Evolutionary conservation across 2,113 vertebrate genomes (phyloP).

Genomic region (Chrysochloris asiatica): DNA sequence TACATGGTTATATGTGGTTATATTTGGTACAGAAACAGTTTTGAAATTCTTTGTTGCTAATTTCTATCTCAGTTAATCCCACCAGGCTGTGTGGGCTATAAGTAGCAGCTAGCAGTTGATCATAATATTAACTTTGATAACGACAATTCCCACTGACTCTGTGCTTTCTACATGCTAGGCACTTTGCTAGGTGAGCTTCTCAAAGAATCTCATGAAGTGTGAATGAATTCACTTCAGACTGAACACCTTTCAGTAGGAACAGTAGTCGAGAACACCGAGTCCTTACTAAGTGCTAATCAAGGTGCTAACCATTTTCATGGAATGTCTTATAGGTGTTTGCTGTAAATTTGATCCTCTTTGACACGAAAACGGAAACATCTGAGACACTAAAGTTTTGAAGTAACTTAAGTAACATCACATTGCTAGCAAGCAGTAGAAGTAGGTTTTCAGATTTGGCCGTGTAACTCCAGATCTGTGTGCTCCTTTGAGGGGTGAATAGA

Average conservation of each 20-base stretch:
- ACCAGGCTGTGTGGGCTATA: not conserved
- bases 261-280: not conserved
- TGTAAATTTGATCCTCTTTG: not conserved
- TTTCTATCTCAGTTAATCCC: not conserved
- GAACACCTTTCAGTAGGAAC: not conserved
- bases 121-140: not conserved
- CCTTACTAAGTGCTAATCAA: not conserved
- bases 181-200: not conserved
- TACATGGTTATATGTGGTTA: not conserved
- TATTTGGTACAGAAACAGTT: slow-evolving; percentile 36
- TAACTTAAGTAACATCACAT: not conserved
- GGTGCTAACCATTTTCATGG: not conserved
- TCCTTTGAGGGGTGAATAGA: no score
- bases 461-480: no score
- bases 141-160: not conserved
- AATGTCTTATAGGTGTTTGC: not conserved
- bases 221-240: not conserved
- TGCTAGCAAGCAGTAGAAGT: not conserved
- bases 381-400: not conserved
- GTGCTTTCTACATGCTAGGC: not conserved
- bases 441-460: no score
- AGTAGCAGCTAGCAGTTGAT: not conserved
- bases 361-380: not conserved
- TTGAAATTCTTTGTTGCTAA: not conserved
- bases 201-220: not conserved